These are phyloP conservation scores for Oenanthe melanoleuca DNA, from an alignment of 2,113 vertebrate species.

Conservation along the genomic window DNA sequence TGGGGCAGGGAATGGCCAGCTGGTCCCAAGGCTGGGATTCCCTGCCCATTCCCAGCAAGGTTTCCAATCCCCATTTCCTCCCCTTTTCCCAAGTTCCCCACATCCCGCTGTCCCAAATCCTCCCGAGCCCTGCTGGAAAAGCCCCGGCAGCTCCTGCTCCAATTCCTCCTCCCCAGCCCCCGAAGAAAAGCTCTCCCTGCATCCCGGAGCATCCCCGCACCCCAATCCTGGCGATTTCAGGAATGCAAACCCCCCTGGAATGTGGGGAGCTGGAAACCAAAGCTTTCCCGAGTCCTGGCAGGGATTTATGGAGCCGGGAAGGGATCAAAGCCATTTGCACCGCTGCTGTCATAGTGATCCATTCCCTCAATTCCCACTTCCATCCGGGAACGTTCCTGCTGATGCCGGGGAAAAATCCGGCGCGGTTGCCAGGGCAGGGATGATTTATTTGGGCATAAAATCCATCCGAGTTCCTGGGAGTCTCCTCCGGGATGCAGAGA, in stretches of 20 bases:
- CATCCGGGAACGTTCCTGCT: not conserved
- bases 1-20: not conserved
- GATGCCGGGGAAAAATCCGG: not conserved
- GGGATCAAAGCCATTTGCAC: not conserved
- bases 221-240: fast-evolving
- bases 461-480: not conserved
- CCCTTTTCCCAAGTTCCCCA: not conserved
- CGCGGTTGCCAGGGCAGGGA: not conserved
- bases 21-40: not conserved
- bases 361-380: conserved; percentile 7
- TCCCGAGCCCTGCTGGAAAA: fast-evolving
- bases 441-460: not conserved
- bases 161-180: not conserved
- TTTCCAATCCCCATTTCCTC: not conserved
- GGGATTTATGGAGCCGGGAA: not conserved
- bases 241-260: not conserved
- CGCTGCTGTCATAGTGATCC: not conserved
- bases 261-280: not conserved
- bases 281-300: not conserved
- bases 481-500: not conserved
- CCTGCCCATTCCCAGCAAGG: not conserved
- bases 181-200: not conserved
- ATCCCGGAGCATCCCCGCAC: not conserved
- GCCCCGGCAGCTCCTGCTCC: not conserved
- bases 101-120: not conserved